Percentiles rank a stretch among this genome's conserved stretches.
These are phyloP conservation scores for Drosophila affinis DNA, from an alignment of 2,888 invertebrate species.

Conservation along the genomic window DNA sequence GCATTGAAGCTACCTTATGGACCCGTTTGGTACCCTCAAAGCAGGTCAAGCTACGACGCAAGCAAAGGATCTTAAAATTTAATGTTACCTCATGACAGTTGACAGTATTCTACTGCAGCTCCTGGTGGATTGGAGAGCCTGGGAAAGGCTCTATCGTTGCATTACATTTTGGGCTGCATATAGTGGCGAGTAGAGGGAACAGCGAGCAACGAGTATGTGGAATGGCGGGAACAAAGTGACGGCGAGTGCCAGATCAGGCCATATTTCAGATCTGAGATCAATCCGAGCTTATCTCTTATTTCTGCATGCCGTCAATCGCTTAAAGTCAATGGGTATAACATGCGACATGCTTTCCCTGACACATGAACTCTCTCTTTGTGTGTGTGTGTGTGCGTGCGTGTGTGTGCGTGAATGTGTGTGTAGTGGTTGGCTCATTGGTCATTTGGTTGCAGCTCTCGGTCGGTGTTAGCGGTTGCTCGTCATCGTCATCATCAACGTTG, in stretches of 20 bases:
- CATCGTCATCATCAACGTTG: constrained; percentile 48
- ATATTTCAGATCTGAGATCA: neutral
- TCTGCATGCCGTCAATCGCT: neutral
- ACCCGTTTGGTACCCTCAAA: neutral
- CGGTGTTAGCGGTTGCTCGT: constrained; percentile 67
- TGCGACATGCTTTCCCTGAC: constrained; percentile 57
- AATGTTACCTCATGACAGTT: too few relatives aligned
- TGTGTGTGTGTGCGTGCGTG: constrained; percentile 1
- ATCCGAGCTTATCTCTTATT: neutral
- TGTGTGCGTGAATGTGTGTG: constrained; percentile 37
- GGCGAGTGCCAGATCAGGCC: neutral
- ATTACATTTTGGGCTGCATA: too few relatives aligned
- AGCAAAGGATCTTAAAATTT: neutral
- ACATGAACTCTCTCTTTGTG: constrained; percentile 38
- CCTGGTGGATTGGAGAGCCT: too few relatives aligned
- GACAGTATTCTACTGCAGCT: too few relatives aligned
- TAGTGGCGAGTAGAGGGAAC: neutral
- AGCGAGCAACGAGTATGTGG: neutral
- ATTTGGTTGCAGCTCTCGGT: constrained; percentile 72
- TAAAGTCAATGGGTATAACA: constrained; percentile 11
- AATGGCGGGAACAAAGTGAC: neutral
- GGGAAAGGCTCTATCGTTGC: too few relatives aligned
- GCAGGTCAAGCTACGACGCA: too few relatives aligned
- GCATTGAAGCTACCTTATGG: neutral
- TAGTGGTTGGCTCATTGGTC: constrained; percentile 73